Conservation (phyloP, 1,140 invertebrate species). For the Zelostemma sp. region DNA sequence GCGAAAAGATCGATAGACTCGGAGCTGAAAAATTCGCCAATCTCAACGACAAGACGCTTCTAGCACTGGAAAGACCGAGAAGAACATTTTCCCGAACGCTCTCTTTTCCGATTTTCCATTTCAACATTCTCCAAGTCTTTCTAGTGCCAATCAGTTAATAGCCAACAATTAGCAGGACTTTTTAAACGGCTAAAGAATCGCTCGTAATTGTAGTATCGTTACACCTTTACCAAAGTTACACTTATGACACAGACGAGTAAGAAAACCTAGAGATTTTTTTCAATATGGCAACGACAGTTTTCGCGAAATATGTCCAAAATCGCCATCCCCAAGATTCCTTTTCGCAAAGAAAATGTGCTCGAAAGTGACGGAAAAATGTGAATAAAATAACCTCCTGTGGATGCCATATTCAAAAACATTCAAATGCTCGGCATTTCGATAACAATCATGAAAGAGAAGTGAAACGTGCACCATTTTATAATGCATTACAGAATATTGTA, state of each 20-base stretch:
- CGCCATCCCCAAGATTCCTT: too few relatives aligned
- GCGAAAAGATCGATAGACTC: slow-evolving; percentile 3
- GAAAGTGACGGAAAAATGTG: slow-evolving; percentile 5
- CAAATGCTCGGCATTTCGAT: slow-evolving; percentile 22
- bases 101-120: too few relatives aligned
- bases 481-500: background rate
- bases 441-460: slow-evolving; percentile 41
- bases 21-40: slow-evolving; percentile 11
- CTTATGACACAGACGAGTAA: slow-evolving; percentile 31
- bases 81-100: too few relatives aligned
- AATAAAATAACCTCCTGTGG: background rate
- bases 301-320: too few relatives aligned
- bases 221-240: slow-evolving; percentile 25
- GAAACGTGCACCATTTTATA: slow-evolving; percentile 32
- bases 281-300: slow-evolving; percentile 30
- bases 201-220: slow-evolving; percentile 19
- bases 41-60: slow-evolving; percentile 5
- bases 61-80: too few relatives aligned
- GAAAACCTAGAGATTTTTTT: slow-evolving; percentile 24
- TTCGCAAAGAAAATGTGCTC: too few relatives aligned
- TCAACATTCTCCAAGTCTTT: too few relatives aligned
- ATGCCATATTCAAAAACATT: slow-evolving; percentile 30
- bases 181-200: slow-evolving; percentile 20
- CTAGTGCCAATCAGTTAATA: slow-evolving; percentile 5
- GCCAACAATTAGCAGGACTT: slow-evolving; percentile 13